Evolutionary conservation across 2,113 vertebrate species (phyloP), one percentile per base, ranked within the genome.

Genomic region (Pelecanus crispus): DNA sequence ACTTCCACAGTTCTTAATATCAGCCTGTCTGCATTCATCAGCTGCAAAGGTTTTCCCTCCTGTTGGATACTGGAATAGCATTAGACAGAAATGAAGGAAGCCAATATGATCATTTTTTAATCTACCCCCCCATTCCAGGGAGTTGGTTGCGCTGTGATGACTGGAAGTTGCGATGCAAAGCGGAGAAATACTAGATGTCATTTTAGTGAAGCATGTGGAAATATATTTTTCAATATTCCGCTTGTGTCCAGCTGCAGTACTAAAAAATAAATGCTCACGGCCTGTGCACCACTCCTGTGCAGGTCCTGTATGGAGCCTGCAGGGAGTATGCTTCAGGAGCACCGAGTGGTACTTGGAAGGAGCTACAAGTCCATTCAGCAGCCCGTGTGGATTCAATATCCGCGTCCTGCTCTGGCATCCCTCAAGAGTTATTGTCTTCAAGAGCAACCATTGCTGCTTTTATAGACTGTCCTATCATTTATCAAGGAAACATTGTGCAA

Each of bases 1-100:
- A 97, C 95, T 90, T 89, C 97, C 90, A 74, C 92, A 67, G 79
- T 92, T 95, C 92, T 95, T 94, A 93, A 91, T 98, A 98, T 97
- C 97, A 97, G 97, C 98, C 98, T 99, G 98, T 98, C 98, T 95
- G 85, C 97, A 98, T 98, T 98, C 98, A 98, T 99, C 98, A 98
- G 94, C 92, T 93, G 70, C 94, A 96, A 95, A 97, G 96, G 93
- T 89, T 95, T 96, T 87, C 91, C 86, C 85, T 95, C 44, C 82
- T 71, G 84, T 75, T 36, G 44, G 90, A 44, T 52, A 10, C 84
- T 8, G 19, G 66, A 82, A 86, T 42, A 84, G 75, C 65, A 61
- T 75, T 73, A 79, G 53, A 65, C 65, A 71, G 93, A 73, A 75
- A 68, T 72, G 72, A 81, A 93, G 95, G 94, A 77, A 72, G 71